These are phyloP conservation scores for Drosophila rubida DNA, from an alignment of 2,888 invertebrate genomes.

Conservation along the genomic window DNA sequence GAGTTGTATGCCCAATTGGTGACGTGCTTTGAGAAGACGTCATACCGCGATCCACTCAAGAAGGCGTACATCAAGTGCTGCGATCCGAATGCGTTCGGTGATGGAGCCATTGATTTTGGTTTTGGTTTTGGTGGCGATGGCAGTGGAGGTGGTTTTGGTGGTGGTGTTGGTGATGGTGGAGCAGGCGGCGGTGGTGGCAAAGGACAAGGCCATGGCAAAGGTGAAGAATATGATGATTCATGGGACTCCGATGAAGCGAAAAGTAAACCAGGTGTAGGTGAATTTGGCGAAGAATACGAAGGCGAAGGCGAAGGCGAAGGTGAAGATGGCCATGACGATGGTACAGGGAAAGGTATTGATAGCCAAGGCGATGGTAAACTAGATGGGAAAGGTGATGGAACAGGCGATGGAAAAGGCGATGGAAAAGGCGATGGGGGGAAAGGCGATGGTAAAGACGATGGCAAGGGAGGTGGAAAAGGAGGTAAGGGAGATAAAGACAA, in stretches of 20 bases:
- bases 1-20: conserved; percentile 12
- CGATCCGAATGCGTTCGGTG: background rate
- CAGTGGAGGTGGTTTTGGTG: background rate
- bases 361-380: background rate
- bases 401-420: background rate
- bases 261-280: background rate
- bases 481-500: background rate
- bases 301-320: background rate
- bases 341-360: background rate
- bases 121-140: background rate
- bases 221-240: background rate
- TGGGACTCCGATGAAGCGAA: background rate
- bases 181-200: background rate
- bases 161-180: background rate
- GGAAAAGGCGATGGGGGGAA: background rate
- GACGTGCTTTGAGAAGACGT: conserved; percentile 4
- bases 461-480: background rate
- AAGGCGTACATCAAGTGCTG: conserved; percentile 1
- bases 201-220: background rate
- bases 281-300: background rate
- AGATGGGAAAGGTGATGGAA: background rate
- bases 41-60: conserved; percentile 1
- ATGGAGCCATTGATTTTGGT: too few species aligned
- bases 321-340: background rate
- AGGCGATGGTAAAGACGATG: background rate